Base-by-base conservation (phyloP, 2,797 vertebrate genomes). In the Triplophysa bombifrons region DNA sequence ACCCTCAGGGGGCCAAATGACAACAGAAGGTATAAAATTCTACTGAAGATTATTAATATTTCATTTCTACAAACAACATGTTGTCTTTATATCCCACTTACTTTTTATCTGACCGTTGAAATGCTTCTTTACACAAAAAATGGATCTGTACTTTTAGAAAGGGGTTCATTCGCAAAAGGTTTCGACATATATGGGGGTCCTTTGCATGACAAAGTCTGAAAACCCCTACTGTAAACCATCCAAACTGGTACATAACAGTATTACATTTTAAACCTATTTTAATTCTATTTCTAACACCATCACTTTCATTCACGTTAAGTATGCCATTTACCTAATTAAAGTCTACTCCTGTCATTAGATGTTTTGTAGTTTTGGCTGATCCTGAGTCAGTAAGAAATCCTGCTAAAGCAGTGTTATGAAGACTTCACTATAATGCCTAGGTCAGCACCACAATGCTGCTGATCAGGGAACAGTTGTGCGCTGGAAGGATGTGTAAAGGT, bases 401-500 rank as follows among this genome's bases (percentile, higher is more conserved):
- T 53, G 19, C 58, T 53, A 78, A 85, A 82, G 80, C 71, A 25
- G 60, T 74, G 74, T 80, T 80, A 76, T 25, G n/a, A 65, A 76
- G 78, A 76, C 58, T 76, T 74, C 20, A 80, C 76, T 27, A 80
- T 30, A 67, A 74, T 25, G 2, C 75, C 84, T 11, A 70, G 81
- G 38, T 77, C 72, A 76, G 60, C 87, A 86, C 83, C 79, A 4
- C 50, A 50, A 48, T 76, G 82, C 84, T 61, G 56, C 80, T 85
- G 82, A 86, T 80, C 67, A 53, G 71, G 51, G 77, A 84, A 90
- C 82, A 89, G 85, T 87, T 84, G 84, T 83, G 56, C 13, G 67
- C 75, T 78, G 82, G 84, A 88, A 86, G 82, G 69, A 84, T 78
- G 27, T 13, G 70, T 81, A 73, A 86, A 75, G 65, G 78, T 66